Percentiles rank a stretch among this genome's conserved stretches.
These are phyloP conservation scores for Anniella stebbinsi DNA, from an alignment of 2,797 vertebrate species.

Conservation along the genomic window DNA sequence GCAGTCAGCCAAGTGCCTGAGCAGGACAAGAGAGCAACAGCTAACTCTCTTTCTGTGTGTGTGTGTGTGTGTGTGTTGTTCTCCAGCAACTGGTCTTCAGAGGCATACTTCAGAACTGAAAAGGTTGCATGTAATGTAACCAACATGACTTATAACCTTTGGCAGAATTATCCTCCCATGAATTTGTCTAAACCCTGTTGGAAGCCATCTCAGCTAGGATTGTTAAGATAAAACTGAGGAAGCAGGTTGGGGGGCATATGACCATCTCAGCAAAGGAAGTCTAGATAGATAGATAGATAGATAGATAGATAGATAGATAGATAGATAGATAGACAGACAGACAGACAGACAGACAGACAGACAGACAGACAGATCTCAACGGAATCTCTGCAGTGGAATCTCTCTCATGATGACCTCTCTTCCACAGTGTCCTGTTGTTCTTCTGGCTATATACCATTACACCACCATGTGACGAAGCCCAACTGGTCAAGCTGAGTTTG, in stretches of 20 bases:
- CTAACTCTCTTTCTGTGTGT: no score
- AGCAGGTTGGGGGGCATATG: background rate
- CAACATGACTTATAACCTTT: background rate
- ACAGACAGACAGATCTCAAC: no score
- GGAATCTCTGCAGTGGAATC: background rate
- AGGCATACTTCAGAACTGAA: background rate
- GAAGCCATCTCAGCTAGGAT: background rate
- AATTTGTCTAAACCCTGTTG: background rate
- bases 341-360: no score
- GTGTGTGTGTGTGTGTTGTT: background rate
- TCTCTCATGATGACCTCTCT: background rate
- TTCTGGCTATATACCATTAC: conserved; percentile 79
- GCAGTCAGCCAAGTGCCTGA: no score
- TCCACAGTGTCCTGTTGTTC: conserved; percentile 78
- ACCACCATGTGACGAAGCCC: conserved; percentile 70
- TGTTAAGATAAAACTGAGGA: background rate
- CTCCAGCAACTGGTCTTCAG: background rate
- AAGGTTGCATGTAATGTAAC: background rate
- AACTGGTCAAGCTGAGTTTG: background rate
- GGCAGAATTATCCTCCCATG: background rate
- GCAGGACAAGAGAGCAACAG: background rate
- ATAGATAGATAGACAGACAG: no score
- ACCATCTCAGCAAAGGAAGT: background rate
- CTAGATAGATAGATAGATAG: no score
- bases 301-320: no score